Conservation (phyloP, 2,113 vertebrate species). For the Amblyornis subalaris region DNA sequence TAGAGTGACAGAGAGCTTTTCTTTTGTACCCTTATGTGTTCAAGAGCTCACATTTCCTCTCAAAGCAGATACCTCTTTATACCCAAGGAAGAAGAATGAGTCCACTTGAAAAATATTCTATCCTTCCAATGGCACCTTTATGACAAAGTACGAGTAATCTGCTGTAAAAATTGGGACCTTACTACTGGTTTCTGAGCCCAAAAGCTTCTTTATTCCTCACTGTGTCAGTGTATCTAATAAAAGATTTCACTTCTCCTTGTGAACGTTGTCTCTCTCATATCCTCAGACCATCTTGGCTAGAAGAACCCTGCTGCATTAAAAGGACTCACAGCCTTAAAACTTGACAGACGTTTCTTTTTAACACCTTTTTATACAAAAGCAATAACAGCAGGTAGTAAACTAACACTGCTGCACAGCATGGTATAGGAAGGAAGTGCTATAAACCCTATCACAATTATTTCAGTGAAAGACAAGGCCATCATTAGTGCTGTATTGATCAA, state of each 20-base stretch:
- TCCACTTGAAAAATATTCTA: not conserved
- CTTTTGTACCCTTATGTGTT: not conserved
- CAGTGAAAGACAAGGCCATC: constrained; percentile 40
- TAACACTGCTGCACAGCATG: constrained; percentile 34
- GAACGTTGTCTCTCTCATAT: not conserved
- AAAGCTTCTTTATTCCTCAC: not conserved
- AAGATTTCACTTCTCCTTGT: not conserved
- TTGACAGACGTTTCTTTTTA: constrained; percentile 57
- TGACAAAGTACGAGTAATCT: not conserved
- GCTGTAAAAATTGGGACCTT: not conserved
- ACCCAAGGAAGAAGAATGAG: not conserved
- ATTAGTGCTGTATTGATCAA: constrained; percentile 33
- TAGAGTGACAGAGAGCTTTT: not conserved
- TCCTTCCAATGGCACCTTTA: not conserved
- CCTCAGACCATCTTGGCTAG: not conserved
- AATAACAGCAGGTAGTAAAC: constrained; percentile 58
- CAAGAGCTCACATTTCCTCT: not conserved
- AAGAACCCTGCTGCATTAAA: not conserved
- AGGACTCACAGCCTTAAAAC: constrained; percentile 37
- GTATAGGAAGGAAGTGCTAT: constrained; percentile 42
- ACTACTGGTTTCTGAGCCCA: not conserved
- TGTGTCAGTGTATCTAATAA: not conserved
- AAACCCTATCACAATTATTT: constrained; percentile 48
- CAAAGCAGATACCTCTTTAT: not conserved
- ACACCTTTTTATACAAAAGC: constrained; percentile 53